Evolutionary conservation across 2,888 invertebrate genomes (phyloP), one percentile per base, ranked within the genome.

Genomic region (Acrobasis repandana): DNA sequence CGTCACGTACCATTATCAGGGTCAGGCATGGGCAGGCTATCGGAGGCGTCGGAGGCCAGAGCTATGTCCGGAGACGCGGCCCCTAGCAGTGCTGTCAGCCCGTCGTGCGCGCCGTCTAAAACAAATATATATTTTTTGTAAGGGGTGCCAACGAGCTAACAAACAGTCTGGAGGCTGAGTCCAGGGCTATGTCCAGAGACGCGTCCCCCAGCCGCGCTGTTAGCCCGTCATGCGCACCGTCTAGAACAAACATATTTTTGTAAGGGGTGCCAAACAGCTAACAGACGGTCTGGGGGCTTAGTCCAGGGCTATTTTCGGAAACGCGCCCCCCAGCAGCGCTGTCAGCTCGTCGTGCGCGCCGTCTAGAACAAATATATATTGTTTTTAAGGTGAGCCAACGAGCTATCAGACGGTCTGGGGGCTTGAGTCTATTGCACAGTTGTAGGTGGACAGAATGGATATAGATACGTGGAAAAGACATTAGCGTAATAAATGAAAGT

Each of bases 1-100:
- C 14, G 43, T 43, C 38, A 43, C 81, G 83, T 74, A 92, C 93
- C 91, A 72, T 84, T 83, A 62, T 93, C 92, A 58, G 88, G 85
- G 71, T 92, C 92, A 61, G 89, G 86, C 62, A 88, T 73, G 1
- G 92, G 89, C 50, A 91, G 80, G 70, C 91, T 92, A 74, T 92
- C 88, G 8, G 93, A 92, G 9, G 86, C 83, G 67, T 92, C 92
- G 36, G 92, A 91, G 9, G 87, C 86, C 20, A 87, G 77, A 14
- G 88, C 87, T 69, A 90, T 71, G 69, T 91, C 91, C 36, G 91
- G 90, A 4, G 92, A 91, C 0, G 88, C 69, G 4, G 87, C 81
- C 28, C 90, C 89, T 68, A 92, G 77, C 34, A 92, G 74, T 51
- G 88, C 88, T 63, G 85, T 79, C 66, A 91, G 75, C 36, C 86